Conservation (phyloP, 64 coral and sea anemone genomes). For the Catalaphyllia jardinei region DNA sequence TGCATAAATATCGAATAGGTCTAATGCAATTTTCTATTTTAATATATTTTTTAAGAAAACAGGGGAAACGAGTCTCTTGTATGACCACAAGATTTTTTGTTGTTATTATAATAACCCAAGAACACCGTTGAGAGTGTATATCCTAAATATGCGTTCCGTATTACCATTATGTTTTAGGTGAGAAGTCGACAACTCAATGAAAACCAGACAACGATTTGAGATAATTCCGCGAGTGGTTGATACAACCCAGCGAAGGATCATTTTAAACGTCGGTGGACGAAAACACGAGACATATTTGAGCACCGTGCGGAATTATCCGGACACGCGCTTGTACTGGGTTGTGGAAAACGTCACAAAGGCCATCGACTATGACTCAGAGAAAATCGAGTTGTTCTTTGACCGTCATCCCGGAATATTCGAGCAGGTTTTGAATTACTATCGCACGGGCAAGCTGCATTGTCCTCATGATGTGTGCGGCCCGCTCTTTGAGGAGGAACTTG, state of each 20-base stretch:
- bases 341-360: constrained; percentile 85
- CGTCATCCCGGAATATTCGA: constrained; percentile 81
- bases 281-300: constrained; percentile 84
- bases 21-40: constrained; percentile 20
- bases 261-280: constrained; percentile 81
- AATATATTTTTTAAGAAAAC: background rate
- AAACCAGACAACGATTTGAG: constrained; percentile 56
- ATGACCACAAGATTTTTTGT: background rate
- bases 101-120: background rate
- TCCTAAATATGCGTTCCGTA: background rate
- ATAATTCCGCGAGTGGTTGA: constrained; percentile 71
- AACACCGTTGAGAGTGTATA: background rate
- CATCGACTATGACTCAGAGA: constrained; percentile 87
- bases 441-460: constrained; percentile 88
- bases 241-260: constrained; percentile 71
- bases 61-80: background rate
- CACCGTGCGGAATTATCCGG: constrained; percentile 79
- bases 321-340: constrained; percentile 83
- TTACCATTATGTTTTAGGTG: constrained; percentile 5
- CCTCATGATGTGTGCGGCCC: constrained; percentile 89
- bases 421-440: constrained; percentile 88
- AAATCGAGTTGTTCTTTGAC: constrained; percentile 88
- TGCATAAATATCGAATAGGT: constrained; percentile 26
- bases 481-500: constrained; percentile 83
- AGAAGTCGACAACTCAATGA: constrained; percentile 16